Conservation (phyloP, 37 sponge, comb jelly and placozoan genomes). For the Hexactinellida sp. region DNA sequence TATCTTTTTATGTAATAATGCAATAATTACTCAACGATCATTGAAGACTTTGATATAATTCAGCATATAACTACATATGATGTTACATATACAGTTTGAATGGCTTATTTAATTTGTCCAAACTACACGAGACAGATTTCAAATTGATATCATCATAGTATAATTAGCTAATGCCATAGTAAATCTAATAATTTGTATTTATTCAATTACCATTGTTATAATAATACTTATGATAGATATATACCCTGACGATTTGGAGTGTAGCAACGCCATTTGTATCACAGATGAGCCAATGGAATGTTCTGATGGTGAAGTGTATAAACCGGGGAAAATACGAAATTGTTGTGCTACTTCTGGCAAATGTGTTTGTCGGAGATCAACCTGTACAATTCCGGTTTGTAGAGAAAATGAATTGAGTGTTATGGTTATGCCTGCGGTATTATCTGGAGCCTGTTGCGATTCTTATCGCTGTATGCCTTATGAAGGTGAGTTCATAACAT, state of each 20-base stretch:
- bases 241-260: neutral
- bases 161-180: neutral
- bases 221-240: neutral
- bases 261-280: neutral
- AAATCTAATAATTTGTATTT: neutral
- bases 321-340: neutral
- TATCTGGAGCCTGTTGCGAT: conserved; percentile 2
- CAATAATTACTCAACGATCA: too few species aligned
- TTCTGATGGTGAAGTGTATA: neutral
- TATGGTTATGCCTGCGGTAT: neutral
- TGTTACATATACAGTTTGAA: too few species aligned
- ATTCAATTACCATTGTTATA: neutral
- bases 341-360: conserved; percentile 4
- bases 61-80: too few species aligned
- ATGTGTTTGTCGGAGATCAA: neutral
- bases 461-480: neutral
- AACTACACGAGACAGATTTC: too few species aligned
- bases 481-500: neutral
- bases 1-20: too few species aligned
- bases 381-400: neutral
- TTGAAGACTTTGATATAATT: too few species aligned
- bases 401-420: neutral
- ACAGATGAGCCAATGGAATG: neutral
- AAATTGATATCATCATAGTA: neutral
- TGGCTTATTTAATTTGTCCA: too few species aligned